phyloP scores from a whole-genome alignment of 2,888 invertebrate species.

The Eupeodes latifasciatus region DNA sequence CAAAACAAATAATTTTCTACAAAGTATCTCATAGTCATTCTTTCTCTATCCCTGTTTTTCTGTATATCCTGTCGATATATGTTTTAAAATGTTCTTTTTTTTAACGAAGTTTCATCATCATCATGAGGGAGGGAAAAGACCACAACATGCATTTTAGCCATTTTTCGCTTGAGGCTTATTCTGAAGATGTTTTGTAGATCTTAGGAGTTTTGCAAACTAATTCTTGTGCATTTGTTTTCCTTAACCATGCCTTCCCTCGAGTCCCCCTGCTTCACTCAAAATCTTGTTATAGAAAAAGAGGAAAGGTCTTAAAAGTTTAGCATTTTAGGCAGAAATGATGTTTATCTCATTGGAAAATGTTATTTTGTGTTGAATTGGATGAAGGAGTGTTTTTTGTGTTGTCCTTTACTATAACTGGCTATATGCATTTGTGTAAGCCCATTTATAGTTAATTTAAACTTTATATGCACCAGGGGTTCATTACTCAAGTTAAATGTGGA shows the following conservation, averaged over 20 bases:
- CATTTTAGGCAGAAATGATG: conserved; percentile 15
- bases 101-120: conserved; percentile 10
- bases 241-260: not conserved
- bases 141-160: conserved; percentile 66
- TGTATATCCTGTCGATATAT: not conserved
- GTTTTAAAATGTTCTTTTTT: conserved; percentile 46
- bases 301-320: conserved; percentile 26
- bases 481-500: conserved; percentile 20
- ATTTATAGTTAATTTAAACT: not conserved
- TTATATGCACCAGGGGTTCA: not conserved
- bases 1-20: conserved; percentile 53
- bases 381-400: not conserved
- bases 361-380: not conserved
- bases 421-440: no score
- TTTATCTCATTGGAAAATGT: conserved; percentile 5
- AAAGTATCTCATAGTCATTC: conserved; percentile 1
- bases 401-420: not conserved
- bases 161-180: conserved; percentile 40
- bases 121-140: conserved; percentile 2
- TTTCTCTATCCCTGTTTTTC: not conserved
- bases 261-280: no score
- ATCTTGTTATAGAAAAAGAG: not conserved
- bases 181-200: conserved; percentile 18
- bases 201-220: conserved; percentile 24
- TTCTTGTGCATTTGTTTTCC: conserved; percentile 16